These are phyloP conservation scores for Hylia prasina DNA, from an alignment of 2,113 vertebrate genomes.

Conservation along the genomic window DNA sequence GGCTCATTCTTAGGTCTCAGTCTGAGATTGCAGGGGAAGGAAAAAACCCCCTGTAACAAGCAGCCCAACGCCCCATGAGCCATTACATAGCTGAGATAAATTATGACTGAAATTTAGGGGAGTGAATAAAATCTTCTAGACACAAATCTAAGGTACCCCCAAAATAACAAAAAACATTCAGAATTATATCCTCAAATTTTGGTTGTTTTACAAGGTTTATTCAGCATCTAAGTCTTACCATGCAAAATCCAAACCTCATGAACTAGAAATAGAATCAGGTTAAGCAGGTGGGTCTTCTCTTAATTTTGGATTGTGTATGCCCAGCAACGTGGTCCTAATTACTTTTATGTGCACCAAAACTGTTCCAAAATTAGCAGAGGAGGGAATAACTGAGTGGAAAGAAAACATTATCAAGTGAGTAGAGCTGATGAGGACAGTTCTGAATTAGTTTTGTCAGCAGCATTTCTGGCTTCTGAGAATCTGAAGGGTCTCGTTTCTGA, in stretches of 20 bases:
- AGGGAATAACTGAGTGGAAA: neutral
- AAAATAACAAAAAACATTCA: neutral
- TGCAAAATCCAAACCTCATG: neutral
- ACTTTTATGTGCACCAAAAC: neutral
- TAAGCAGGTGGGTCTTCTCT: neutral
- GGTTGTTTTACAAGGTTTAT: neutral
- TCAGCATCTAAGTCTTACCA: neutral
- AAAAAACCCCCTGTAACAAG: accelerated
- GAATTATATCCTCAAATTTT: neutral
- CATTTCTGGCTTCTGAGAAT: constrained; percentile 32
- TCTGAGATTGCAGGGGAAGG: neutral
- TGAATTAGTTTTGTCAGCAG: neutral
- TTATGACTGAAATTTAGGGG: neutral
- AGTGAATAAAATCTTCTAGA: neutral
- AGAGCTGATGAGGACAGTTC: neutral
- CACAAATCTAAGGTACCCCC: neutral
- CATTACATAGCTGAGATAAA: neutral
- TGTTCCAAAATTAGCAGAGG: neutral
- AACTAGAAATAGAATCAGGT: neutral
- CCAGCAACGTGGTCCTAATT: neutral
- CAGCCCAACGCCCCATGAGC: neutral
- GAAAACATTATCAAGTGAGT: neutral
- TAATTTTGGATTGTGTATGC: neutral
- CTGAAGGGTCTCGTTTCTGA: constrained; percentile 37
- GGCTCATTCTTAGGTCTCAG: neutral